Conservation (phyloP, 2,113 vertebrate species). For the Cricetomys ansorgei region DNA sequence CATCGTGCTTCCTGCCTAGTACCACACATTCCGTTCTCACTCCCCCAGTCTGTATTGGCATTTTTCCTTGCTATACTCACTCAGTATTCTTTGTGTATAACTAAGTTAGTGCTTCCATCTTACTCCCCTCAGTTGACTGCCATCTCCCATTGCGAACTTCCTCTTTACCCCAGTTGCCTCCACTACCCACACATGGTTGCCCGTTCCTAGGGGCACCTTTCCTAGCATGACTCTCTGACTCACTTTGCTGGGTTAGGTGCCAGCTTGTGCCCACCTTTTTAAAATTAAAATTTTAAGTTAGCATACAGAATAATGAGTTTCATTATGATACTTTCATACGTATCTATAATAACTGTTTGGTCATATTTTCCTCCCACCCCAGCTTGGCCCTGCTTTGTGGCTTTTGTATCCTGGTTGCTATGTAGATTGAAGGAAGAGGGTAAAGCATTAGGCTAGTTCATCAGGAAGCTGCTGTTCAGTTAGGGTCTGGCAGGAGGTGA, state of each 20-base stretch:
- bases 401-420: not conserved
- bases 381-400: not conserved
- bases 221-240: not conserved
- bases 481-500: not conserved
- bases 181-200: too few relatives aligned
- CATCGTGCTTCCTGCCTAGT: not conserved
- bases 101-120: too few relatives aligned
- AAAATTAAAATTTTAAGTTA: not conserved
- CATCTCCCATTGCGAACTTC: not conserved
- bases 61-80: not conserved
- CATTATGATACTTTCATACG: not conserved
- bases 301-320: not conserved
- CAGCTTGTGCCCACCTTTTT: not conserved
- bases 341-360: not conserved
- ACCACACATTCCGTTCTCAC: not conserved
- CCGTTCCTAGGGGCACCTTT: not conserved
- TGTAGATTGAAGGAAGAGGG: not conserved
- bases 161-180: not conserved
- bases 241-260: not conserved
- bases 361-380: not conserved
- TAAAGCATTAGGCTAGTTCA: not conserved
- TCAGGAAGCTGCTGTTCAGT: not conserved
- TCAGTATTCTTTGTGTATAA: not conserved
- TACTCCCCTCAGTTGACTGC: not conserved
- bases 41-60: not conserved